Evolutionary conservation across 2,113 vertebrate species (phyloP).

Genomic region (Corythoichthys haematopterus): DNA sequence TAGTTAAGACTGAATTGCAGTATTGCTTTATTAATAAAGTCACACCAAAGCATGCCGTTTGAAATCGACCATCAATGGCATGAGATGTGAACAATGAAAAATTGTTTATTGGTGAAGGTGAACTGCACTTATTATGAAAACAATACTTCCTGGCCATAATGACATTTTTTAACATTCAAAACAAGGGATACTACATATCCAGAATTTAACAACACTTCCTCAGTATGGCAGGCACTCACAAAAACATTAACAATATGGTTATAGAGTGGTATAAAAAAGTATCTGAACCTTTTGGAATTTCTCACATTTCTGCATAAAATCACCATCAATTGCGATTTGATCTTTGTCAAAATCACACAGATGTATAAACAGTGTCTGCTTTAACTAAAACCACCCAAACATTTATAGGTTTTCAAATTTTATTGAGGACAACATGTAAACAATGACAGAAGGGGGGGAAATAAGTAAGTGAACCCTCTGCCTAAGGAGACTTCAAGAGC

Average conservation of each 20-base stretch:
- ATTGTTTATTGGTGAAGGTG: background rate
- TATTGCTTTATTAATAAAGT: background rate
- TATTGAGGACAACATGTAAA: too few species aligned
- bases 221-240: background rate
- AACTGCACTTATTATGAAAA: background rate
- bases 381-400: too few species aligned
- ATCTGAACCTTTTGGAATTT: too few species aligned
- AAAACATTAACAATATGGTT: background rate
- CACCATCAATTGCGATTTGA: too few species aligned
- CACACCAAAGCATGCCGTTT: constrained; percentile 18
- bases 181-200: background rate
- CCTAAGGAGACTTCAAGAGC: too few species aligned
- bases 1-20: background rate
- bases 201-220: background rate
- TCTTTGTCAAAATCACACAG: too few species aligned
- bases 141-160: background rate
- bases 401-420: too few species aligned
- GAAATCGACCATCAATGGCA: background rate
- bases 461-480: too few species aligned
- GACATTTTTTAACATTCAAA: background rate
- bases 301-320: too few species aligned
- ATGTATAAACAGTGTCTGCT: too few species aligned
- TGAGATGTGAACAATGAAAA: background rate
- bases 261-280: background rate
- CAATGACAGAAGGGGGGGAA: too few species aligned